Evolutionary conservation across 2,113 vertebrate species (phyloP).

Genomic region (Hippocampus barbouri): DNA sequence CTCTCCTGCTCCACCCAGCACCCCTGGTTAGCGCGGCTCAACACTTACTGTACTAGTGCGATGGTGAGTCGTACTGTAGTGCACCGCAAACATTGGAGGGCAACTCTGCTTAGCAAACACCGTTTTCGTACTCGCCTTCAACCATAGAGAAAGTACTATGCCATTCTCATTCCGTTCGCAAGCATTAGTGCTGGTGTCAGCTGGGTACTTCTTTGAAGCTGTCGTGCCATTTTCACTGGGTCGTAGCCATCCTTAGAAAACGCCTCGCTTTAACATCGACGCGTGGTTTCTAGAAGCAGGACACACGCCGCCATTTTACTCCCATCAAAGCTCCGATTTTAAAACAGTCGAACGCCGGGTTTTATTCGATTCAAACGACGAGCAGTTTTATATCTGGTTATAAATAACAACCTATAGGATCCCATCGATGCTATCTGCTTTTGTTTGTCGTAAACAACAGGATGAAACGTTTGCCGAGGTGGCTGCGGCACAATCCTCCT

Average conservation of each 20-base stretch:
- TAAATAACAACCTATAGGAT: constrained; percentile 33
- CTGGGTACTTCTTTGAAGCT: background rate
- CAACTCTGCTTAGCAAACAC: background rate
- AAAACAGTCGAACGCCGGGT: constrained; percentile 33
- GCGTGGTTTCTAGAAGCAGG: constrained; percentile 70
- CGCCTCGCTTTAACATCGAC: constrained; percentile 47
- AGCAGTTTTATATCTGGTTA: constrained; percentile 34
- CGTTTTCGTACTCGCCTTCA: background rate
- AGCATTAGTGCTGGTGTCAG: background rate
- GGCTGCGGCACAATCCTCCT: constrained; percentile 58
- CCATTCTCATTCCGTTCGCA: background rate
- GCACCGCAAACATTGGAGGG: background rate
- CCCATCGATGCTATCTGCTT: constrained; percentile 36
- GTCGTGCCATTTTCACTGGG: background rate
- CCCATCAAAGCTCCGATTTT: constrained; percentile 57
- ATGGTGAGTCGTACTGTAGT: background rate
- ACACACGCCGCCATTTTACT: constrained; percentile 81
- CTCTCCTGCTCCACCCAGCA: background rate
- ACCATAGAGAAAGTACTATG: background rate
- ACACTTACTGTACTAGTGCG: background rate
- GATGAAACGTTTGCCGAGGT: constrained; percentile 47
- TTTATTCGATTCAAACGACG: constrained; percentile 40
- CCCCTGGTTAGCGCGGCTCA: background rate
- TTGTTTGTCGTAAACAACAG: constrained; percentile 55
- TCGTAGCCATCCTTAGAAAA: constrained; percentile 11